Conservation (phyloP, 2,888 invertebrate species). For the Megamerina dolium region DNA sequence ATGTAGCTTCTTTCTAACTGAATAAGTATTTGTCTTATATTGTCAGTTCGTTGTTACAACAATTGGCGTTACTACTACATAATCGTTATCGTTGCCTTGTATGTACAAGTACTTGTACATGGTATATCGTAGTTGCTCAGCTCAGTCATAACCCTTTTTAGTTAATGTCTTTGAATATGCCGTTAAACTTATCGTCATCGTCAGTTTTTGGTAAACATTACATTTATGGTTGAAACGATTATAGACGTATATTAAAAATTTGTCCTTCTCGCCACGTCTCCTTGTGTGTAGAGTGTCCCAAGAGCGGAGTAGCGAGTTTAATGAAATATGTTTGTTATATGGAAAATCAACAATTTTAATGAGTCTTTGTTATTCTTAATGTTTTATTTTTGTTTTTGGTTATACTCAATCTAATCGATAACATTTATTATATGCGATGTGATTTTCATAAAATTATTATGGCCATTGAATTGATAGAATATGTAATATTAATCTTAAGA, state of each 20-base stretch:
- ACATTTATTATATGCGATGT: too few relatives aligned
- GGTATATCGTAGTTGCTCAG: too few relatives aligned
- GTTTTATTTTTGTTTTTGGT: too few relatives aligned
- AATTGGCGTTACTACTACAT: not conserved
- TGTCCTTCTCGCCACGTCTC: constrained; percentile 1
- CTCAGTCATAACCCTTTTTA: constrained; percentile 17
- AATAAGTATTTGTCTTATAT: not conserved
- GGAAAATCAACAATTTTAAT: too few relatives aligned
- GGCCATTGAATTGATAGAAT: too few relatives aligned
- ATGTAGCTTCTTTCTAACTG: not conserved
- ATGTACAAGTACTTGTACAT: not conserved
- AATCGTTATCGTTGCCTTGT: not conserved
- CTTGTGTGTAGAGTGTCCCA: too few relatives aligned
- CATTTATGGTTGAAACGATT: constrained; percentile 12
- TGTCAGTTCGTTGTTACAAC: not conserved
- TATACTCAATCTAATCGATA: too few relatives aligned
- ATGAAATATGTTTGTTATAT: too few relatives aligned
- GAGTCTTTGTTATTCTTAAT: too few relatives aligned
- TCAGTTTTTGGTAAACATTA: constrained; percentile 7
- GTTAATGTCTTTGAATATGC: constrained; percentile 7
- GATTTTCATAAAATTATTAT: too few relatives aligned
- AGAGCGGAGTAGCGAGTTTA: too few relatives aligned
- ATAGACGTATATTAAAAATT: constrained; percentile 13
- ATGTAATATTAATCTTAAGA: too few relatives aligned
- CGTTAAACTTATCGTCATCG: constrained; percentile 9